Conservation (phyloP, 2,888 invertebrate genomes). For the Ctenicera cuprea region DNA sequence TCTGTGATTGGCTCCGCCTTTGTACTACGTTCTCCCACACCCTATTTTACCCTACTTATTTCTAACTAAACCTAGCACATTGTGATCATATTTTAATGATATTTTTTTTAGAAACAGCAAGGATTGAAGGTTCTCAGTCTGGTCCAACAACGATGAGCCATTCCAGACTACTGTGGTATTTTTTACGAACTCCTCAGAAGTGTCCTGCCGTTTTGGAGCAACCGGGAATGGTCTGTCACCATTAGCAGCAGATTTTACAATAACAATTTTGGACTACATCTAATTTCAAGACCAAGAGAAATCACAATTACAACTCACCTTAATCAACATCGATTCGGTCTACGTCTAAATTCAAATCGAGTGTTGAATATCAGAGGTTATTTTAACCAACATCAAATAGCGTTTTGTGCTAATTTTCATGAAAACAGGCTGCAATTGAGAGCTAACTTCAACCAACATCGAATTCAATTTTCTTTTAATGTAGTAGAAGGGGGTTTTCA, state of each 20-base stretch:
- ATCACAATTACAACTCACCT: not conserved
- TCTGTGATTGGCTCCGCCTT: too few relatives aligned
- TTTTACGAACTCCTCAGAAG: not conserved
- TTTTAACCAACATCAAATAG: not conserved
- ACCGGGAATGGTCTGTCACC: not conserved
- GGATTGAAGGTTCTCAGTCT: not conserved
- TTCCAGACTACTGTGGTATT: not conserved
- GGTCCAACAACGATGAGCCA: not conserved
- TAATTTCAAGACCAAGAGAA: not conserved
- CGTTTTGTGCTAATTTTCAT: not conserved
- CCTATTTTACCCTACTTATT: too few relatives aligned
- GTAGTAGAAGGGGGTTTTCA: not conserved
- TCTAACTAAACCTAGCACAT: too few relatives aligned
- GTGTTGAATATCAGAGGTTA: not conserved
- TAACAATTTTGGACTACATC: not conserved
- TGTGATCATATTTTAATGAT: not conserved
- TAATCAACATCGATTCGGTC: not conserved
- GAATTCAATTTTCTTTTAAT: not conserved
- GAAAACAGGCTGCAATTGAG: not conserved
- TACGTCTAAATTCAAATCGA: not conserved
- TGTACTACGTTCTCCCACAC: too few relatives aligned
- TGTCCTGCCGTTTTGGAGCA: not conserved
- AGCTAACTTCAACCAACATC: not conserved
- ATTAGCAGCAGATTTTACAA: not conserved
- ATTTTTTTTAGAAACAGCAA: not conserved